A percentile compares a stretch with the other conserved stretches of the same genome.
Evolutionary conservation across 2,113 vertebrate genomes (phyloP).

Genomic region (Dermatemys mawii): DNA sequence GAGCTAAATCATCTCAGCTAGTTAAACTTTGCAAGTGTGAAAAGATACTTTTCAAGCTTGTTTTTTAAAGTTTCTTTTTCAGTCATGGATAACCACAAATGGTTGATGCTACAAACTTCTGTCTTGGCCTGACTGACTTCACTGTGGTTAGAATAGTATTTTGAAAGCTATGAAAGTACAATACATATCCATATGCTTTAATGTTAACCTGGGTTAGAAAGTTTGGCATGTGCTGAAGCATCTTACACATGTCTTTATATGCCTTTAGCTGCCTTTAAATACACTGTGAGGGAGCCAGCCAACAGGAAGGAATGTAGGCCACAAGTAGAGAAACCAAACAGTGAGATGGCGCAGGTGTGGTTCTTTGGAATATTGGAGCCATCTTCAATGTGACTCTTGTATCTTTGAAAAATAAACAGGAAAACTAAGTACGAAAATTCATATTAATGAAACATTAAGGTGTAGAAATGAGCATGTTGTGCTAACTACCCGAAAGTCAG

Average conservation of each 20-base stretch:
- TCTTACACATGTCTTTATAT: slow-evolving; percentile 8
- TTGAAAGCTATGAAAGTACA: neutral
- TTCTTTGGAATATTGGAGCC: neutral
- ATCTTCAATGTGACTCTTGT: neutral
- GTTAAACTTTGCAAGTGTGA: neutral
- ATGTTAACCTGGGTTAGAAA: neutral
- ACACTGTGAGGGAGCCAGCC: rapidly evolving
- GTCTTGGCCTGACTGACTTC: neutral
- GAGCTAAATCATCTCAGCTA: neutral
- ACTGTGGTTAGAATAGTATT: neutral
- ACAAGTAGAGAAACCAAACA: slow-evolving; percentile 8
- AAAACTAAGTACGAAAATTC: neutral
- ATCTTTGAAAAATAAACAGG: neutral
- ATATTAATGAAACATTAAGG: neutral
- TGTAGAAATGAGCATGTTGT: rapidly evolving
- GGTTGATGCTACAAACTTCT: neutral
- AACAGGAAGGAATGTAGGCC: slow-evolving; percentile 2
- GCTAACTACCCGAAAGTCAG: neutral
- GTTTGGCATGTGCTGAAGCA: neutral
- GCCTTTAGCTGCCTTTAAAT: neutral
- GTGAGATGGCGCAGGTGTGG: neutral
- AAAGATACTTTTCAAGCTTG: neutral
- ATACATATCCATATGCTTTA: neutral
- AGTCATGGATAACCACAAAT: neutral
- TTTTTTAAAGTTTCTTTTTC: neutral